Evolutionary conservation across 2,888 invertebrate genomes (phyloP).

Genomic region (Pachydiplax longipennis): DNA sequence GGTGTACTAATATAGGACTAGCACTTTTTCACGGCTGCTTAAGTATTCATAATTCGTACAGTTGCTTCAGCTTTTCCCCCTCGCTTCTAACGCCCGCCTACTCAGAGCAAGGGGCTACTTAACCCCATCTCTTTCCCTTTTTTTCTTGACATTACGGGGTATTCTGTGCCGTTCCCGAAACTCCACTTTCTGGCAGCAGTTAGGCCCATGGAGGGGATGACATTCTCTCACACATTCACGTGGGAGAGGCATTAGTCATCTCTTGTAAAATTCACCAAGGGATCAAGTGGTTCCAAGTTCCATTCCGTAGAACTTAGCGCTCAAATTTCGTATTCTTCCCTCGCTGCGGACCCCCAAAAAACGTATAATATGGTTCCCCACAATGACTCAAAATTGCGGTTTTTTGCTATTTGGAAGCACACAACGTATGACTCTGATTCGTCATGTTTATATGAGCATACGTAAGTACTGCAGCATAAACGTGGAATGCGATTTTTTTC

Average conservation of each 20-base stretch:
- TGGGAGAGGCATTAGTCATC: background rate
- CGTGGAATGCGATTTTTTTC: background rate
- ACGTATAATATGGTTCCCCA: background rate
- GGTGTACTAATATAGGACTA: background rate
- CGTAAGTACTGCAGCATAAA: too few species aligned
- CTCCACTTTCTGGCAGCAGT: background rate
- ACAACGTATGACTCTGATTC: background rate
- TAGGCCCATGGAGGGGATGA: background rate
- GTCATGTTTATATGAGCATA: background rate
- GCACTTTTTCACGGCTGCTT: background rate
- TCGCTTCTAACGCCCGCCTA: background rate
- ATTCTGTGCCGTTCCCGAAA: background rate
- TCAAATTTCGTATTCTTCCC: background rate
- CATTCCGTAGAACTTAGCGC: background rate
- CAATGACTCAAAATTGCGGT: background rate
- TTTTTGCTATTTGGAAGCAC: background rate
- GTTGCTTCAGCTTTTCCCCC: background rate
- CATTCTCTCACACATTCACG: background rate
- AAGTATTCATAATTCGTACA: background rate
- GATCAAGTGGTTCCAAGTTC: background rate
- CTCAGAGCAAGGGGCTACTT: background rate
- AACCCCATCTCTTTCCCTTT: background rate
- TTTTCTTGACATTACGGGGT: background rate
- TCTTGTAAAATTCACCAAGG: constrained; percentile 1
- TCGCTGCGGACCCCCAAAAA: background rate